Base-by-base conservation (phyloP, 2,888 invertebrate species). In the Trichopria drosophilae region DNA sequence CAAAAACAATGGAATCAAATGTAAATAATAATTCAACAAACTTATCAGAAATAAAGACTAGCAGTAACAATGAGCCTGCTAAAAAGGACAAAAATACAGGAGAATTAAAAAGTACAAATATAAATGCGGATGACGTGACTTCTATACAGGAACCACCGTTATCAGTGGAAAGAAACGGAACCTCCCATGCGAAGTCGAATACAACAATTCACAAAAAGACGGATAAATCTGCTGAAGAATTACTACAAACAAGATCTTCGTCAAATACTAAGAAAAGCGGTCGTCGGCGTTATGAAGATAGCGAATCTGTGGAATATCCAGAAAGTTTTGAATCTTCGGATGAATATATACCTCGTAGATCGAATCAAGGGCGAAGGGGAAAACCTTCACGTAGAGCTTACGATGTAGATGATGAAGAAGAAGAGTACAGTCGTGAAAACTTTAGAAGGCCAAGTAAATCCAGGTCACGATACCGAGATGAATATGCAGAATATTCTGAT, bases 301-400 rank as follows among this genome's bases (percentile, higher is more conserved):
- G 9, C n/a, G 43, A 57, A 39, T 37, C 45, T 4, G 1, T 16
- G 20, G 51, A 53, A 31, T 44, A 44, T 39, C 36, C 20, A 18
- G 41, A 41, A 41, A 41, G 20, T 6, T 5, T n/a, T 1, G 19
- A 29, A 19, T 3, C 9, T 20, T 18, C 47, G 3, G 41, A 51
- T 18, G 58, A 61, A 16, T 50, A 58, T 4, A 12, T 12, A 18
- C 29, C 42, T 13, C 52, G 39, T n/a, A 52, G 46, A 46, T 52
- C 39, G 31, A 22, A 13, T 31, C 42, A 36, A 13, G 31, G 40
- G 13, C 42, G 6, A 6, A 54, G 53, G 34, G 7, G 15, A 12
- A 59, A 56, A 46, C 35, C 53, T 3, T 37, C 34, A 1, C 18
- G 26, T 10, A 22, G 41, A 29, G 32, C 50, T 29, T 29, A 44